These are phyloP conservation scores for Cyprinus carpio DNA, from an alignment of 2,113 vertebrate genomes.

Conservation along the genomic window DNA sequence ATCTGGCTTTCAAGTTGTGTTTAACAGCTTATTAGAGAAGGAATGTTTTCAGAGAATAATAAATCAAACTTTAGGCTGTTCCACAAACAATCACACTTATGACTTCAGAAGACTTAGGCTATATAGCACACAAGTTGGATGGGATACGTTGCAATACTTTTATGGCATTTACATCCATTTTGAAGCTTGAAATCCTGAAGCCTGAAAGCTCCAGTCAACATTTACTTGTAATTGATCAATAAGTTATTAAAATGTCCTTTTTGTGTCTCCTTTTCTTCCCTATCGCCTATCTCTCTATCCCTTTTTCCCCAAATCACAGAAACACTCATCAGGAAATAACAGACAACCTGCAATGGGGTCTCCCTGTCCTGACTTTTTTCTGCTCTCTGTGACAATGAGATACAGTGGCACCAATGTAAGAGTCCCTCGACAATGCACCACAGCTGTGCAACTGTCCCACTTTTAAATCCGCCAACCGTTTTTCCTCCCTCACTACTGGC, in stretches of 20 bases:
- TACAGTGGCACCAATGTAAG: conserved; percentile 75
- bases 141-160: neutral
- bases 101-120: neutral
- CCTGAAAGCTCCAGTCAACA: neutral
- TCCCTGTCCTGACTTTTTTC: conserved; percentile 42
- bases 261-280: neutral
- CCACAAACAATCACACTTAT: neutral
- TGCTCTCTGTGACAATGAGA: conserved; percentile 73
- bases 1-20: neutral
- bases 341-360: conserved; percentile 59
- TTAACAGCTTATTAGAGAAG: neutral
- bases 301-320: conserved; percentile 24
- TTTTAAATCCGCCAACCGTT: conserved; percentile 65
- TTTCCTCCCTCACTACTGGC: conserved; percentile 57
- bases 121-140: too few species aligned
- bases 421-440: conserved; percentile 71
- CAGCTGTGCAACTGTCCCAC: conserved; percentile 79
- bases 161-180: neutral
- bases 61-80: neutral
- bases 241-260: neutral
- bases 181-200: neutral
- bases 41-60: neutral
- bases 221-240: neutral
- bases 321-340: conserved; percentile 57
- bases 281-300: neutral